A percentile compares a stretch with the other conserved stretches of the same genome.
Evolutionary conservation across 2,113 vertebrate genomes (phyloP).

Genomic region (Atlantisia rogersi): DNA sequence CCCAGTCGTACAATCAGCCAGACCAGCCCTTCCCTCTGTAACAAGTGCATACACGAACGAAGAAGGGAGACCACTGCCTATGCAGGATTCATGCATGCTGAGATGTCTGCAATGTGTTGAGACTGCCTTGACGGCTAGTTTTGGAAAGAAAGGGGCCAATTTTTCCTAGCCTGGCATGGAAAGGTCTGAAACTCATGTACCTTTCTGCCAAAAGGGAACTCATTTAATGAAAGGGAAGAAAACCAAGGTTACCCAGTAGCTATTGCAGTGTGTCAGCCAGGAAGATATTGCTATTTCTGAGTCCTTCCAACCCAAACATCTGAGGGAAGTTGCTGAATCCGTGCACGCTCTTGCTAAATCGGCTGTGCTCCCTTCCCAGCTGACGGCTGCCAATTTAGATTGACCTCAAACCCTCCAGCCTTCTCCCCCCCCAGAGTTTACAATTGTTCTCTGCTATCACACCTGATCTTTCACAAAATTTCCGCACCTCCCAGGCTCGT

Average conservation of each 20-base stretch:
- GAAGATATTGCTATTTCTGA: background rate
- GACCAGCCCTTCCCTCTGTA: background rate
- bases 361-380: background rate
- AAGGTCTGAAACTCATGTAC: background rate
- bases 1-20: background rate
- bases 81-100: background rate
- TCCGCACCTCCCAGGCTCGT: background rate
- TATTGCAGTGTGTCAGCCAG: background rate
- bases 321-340: background rate
- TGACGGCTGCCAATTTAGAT: background rate
- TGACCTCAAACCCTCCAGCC: background rate
- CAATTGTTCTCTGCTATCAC: background rate
- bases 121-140: background rate
- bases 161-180: background rate
- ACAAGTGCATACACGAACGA: background rate
- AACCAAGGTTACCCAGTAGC: background rate
- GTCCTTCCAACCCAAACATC: background rate
- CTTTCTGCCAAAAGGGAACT: background rate
- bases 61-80: background rate
- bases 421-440: background rate
- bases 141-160: background rate
- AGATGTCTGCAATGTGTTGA: accelerated
- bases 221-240: background rate
- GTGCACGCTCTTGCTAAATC: background rate
- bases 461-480: background rate